Base-by-base conservation (phyloP, 2,888 invertebrate species). In the Drosophila kokeensis region DNA sequence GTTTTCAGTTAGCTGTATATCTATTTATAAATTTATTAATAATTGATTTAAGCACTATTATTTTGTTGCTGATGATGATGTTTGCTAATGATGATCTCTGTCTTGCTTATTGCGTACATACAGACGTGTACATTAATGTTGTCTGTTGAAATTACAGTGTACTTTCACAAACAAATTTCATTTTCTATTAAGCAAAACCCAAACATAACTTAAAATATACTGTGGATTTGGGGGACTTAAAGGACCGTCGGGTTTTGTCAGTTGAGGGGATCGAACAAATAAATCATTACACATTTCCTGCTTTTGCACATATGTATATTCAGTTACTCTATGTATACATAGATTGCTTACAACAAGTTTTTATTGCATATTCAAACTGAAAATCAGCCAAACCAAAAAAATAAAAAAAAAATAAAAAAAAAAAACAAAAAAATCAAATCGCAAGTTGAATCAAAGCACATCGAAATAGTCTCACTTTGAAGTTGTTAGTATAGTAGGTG, bases 31-130 rank as follows among this genome's bases (percentile, higher is more conserved):
- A 77, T 71, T 83, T 83, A 86, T 73, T 70, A 61, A 83, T 86
- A 81, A 83, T 86, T 80, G 76, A 76, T 80, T 82, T 85, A 84
- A 76, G 82, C 76, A 76, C 80, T 70, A 78, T 87, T 86, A 63
- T 73, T 69, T 79, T 34, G 4, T 30, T 21, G 54, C 11, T 73
- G 67, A 13, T 73, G 61, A n/a, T 62, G 60, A 45, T 60, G 57
- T 50, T 74, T 64, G 52, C 29, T 69, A 54, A 36, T 60, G 75
- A 52, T 60, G 64, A 68, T 74, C 59, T 64, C 74, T 68, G 60
- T 50, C 45, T 50, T 61, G 52, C 74, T 79, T 79, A 80, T 62
- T 53, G 48, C 32, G 60, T 59, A 67, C 55, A 38, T 63, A 40
- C 53, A 24, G 21, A 45, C 15, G 34, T 64, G 40, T 48, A 66